phyloP scores from a whole-genome alignment of 1,140 invertebrate genomes.

The Penaeus japonicus region DNA sequence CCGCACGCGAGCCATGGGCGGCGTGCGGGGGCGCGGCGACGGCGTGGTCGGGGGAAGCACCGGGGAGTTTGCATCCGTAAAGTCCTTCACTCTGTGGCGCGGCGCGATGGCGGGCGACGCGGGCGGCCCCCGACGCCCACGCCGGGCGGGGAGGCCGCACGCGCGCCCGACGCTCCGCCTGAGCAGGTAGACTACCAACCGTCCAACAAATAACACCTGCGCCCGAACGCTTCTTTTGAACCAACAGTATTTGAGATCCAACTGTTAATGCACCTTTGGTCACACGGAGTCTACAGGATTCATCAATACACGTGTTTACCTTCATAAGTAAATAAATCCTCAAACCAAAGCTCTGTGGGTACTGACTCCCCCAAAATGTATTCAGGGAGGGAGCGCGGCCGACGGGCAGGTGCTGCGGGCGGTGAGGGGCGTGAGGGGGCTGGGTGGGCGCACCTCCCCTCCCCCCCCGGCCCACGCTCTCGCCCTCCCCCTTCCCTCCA shows the following conservation, averaged over 20 bases:
- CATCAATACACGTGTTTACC: slow-evolving; percentile 39
- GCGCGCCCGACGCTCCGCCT: slow-evolving; percentile 23
- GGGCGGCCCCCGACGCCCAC: not conserved
- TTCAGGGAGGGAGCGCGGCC: slow-evolving; percentile 36
- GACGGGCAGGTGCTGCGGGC: slow-evolving; percentile 28
- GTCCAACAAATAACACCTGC: slow-evolving; percentile 32
- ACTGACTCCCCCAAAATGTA: slow-evolving; percentile 28
- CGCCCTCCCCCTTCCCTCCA: not conserved
- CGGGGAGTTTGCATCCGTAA: slow-evolving; percentile 51
- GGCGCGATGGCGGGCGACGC: not conserved
- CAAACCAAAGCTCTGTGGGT: slow-evolving; percentile 37
- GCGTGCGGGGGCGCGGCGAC: not conserved
- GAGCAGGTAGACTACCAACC: slow-evolving; percentile 38
- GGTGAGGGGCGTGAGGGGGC: not conserved
- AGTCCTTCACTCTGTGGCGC: slow-evolving; percentile 44
- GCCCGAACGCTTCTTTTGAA: slow-evolving; percentile 31
- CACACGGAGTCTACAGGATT: slow-evolving; percentile 35
- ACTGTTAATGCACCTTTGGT: slow-evolving; percentile 38
- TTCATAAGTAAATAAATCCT: slow-evolving; percentile 37
- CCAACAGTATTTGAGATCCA: slow-evolving; percentile 37
- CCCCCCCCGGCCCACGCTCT: not conserved
- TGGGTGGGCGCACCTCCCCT: not conserved
- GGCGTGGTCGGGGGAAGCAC: slow-evolving; percentile 4
- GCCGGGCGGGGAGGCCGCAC: not conserved
- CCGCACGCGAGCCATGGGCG: not conserved